Percentiles rank a stretch among this genome's conserved stretches.
Evolutionary conservation across 92 coral and sea anemone genomes (phyloP).

Genomic region (Plumapathes pennacea): DNA sequence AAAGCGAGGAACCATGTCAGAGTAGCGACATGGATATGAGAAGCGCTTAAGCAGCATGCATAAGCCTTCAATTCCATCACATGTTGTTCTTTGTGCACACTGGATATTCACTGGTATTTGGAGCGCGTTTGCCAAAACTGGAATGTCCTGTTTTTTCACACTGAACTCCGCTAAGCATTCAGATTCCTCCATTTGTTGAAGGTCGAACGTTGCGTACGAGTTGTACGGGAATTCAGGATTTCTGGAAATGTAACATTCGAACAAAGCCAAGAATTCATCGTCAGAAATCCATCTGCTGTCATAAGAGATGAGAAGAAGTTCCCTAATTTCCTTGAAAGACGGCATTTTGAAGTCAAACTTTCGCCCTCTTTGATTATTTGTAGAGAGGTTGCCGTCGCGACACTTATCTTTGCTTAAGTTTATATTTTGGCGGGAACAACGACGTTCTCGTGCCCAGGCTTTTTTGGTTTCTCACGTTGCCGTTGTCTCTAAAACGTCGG

Average conservation of each 20-base stretch:
- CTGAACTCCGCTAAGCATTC: conserved; percentile 23
- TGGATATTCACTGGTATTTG: conserved; percentile 14
- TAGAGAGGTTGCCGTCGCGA: too few species aligned
- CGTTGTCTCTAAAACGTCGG: too few species aligned
- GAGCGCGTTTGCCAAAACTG: conserved; percentile 4
- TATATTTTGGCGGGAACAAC: too few species aligned
- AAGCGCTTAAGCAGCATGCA: conserved; percentile 13
- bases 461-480: too few species aligned
- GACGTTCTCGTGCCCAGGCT: too few species aligned
- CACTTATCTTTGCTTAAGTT: too few species aligned
- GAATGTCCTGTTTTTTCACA: conserved; percentile 21
- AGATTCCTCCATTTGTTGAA: conserved; percentile 12
- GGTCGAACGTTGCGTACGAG: conserved; percentile 8
- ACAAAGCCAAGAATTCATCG: conserved; percentile 1
- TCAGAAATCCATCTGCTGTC: not conserved
- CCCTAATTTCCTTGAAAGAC: conserved; percentile 3
- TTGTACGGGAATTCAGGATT: conserved; percentile 14
- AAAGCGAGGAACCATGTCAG: conserved; percentile 2
- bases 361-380: too few species aligned
- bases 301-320: not conserved
- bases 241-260: conserved; percentile 6
- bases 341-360: conserved; percentile 3
- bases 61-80: conserved; percentile 12
- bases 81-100: conserved; percentile 18
- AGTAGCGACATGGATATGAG: conserved; percentile 11